Evolutionary conservation across 1,140 invertebrate genomes (phyloP).

Genomic region (Ceratosolen solmsi): DNA sequence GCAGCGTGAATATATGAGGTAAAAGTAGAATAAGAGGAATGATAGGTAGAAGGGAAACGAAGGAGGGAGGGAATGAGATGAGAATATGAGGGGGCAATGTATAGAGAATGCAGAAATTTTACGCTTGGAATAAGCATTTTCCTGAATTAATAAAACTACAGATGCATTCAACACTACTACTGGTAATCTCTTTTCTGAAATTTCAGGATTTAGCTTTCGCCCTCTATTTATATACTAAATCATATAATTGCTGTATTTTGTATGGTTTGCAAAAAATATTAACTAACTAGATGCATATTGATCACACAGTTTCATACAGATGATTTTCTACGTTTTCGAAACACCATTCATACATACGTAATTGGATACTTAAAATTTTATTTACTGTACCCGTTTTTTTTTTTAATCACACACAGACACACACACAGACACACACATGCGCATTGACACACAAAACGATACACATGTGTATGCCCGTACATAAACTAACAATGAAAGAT

Average conservation of each 20-base stretch:
- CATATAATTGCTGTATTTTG: too few species aligned
- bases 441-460: too few species aligned
- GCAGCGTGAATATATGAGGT: neutral
- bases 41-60: neutral
- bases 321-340: too few species aligned
- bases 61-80: neutral
- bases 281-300: too few species aligned
- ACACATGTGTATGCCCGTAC: neutral
- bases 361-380: too few species aligned
- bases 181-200: slow-evolving; percentile 52
- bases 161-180: slow-evolving; percentile 51
- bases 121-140: slow-evolving; percentile 50
- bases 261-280: too few species aligned
- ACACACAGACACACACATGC: too few species aligned
- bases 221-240: slow-evolving; percentile 48
- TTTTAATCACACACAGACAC: neutral
- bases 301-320: too few species aligned
- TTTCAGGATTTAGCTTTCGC: slow-evolving; percentile 32
- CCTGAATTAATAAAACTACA: slow-evolving; percentile 57
- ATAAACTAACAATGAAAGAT: neutral
- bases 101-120: slow-evolving; percentile 17
- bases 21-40: neutral
- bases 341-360: too few species aligned
- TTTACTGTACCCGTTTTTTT: too few species aligned
- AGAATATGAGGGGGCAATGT: neutral